Base-by-base conservation (phyloP, 2,888 invertebrate genomes). In the Clusia tigrina region DNA sequence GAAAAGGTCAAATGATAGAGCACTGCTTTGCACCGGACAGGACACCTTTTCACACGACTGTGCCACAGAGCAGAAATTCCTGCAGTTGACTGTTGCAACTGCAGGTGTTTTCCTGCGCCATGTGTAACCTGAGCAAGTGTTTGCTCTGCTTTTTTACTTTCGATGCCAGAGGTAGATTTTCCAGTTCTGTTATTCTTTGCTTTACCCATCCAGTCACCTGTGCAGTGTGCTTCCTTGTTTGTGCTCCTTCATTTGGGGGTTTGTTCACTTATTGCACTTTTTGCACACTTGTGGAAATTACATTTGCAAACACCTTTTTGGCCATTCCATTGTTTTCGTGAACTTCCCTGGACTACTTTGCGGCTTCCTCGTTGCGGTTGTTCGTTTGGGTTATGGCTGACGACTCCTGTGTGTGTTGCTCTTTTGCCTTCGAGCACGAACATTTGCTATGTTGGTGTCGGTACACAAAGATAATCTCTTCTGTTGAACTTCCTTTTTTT, bases 61-160 rank as follows among this genome's bases (percentile, higher is more conserved):
- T n/a, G n/a, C n/a, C n/a, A n/a, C n/a, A n/a, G n/a, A n/a, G n/a
- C n/a, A n/a, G n/a, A n/a, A n/a, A n/a, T n/a, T n/a, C n/a, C n/a
- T n/a, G n/a, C n/a, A n/a, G n/a, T n/a, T n/a, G 73, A 76, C 70
- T 74, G 75, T 73, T 71, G 69, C 65, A 63, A 63, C 65, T 69
- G 32, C 32, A 32, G 5, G 48, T 56, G 38, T 32, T n/a, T 57
- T 68, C 58, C 59, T 60, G 66, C 62, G 10, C 23, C 53, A 52
- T 23, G 37, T 32, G 37, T 24, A 26, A 53, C 46, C 53, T 58
- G 22, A 46, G 25, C 54, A 51, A 20, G 18, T 38, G 17, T 26
- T 32, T 58, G 38, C 37, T 57, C 57, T 54, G 23, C 5, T 25
- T 32, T 32, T 32, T 32, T 32, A 9, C 12, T 32, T 32, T 5